A percentile compares a stretch with the other conserved stretches of the same genome.
These are phyloP conservation scores for Luidia sarsii DNA, from an alignment of 53 echinoderm and acorn worm species.

Conservation along the genomic window DNA sequence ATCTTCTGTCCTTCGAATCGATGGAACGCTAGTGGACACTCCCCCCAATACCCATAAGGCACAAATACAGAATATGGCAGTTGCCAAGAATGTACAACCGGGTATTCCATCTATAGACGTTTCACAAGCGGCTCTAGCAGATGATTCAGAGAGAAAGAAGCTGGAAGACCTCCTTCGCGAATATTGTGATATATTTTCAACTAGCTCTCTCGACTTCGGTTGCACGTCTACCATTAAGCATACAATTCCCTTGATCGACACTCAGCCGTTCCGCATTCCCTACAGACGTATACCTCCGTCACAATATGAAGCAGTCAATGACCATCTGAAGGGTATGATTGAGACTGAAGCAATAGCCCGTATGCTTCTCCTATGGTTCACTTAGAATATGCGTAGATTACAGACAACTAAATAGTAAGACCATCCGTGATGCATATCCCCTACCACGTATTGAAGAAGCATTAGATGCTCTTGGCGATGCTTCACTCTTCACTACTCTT, in stretches of 20 bases:
- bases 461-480: slow-evolving; percentile 29
- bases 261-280: slow-evolving; percentile 28
- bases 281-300: slow-evolving; percentile 42
- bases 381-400: slow-evolving; percentile 41
- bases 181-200: slow-evolving; percentile 20
- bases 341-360: slow-evolving; percentile 20
- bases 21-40: neutral
- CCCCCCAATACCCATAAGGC: neutral
- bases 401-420: slow-evolving; percentile 12
- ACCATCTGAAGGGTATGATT: slow-evolving; percentile 30
- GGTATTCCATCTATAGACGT: slow-evolving; percentile 6
- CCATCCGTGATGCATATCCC: slow-evolving; percentile 44
- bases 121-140: neutral
- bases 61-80: neutral
- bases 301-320: slow-evolving; percentile 26
- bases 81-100: too few species aligned
- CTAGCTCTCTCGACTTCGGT: slow-evolving; percentile 17
- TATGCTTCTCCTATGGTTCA: slow-evolving; percentile 40
- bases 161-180: slow-evolving; percentile 1
- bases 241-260: slow-evolving; percentile 21
- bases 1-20: neutral
- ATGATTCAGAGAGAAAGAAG: neutral
- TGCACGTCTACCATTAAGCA: slow-evolving; percentile 15
- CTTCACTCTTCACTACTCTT: slow-evolving; percentile 22
- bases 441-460: too few species aligned